Conservation (phyloP, 2,888 invertebrate genomes). For the Apodemia hepburni region DNA sequence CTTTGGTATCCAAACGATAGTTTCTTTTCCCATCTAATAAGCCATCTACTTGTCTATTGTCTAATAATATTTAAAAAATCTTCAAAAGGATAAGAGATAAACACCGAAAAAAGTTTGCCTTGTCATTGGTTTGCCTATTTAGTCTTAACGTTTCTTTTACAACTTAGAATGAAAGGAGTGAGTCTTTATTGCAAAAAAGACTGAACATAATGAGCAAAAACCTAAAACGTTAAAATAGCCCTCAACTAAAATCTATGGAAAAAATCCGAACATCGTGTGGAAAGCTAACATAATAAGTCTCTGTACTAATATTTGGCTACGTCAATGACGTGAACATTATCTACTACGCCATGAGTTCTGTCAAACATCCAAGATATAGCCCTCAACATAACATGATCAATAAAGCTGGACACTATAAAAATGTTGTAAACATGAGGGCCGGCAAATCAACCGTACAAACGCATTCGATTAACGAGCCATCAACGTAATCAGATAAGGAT, state of each 20-base stretch:
- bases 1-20: too few species aligned
- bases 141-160: too few species aligned
- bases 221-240: too few species aligned
- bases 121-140: too few species aligned
- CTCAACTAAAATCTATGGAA: not conserved
- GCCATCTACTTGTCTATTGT: too few species aligned
- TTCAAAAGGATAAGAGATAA: too few species aligned
- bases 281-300: slow-evolving; percentile 7
- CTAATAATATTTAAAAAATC: too few species aligned
- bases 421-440: slow-evolving; percentile 21
- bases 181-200: too few species aligned
- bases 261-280: not conserved
- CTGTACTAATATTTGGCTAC: not conserved
- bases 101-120: too few species aligned
- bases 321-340: slow-evolving; percentile 1
- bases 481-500: slow-evolving; percentile 60
- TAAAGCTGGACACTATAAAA: slow-evolving; percentile 17
- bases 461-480: slow-evolving; percentile 70
- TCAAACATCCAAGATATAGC: slow-evolving; percentile 6
- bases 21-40: too few species aligned
- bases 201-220: too few species aligned
- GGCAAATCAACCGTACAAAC: slow-evolving; percentile 39
- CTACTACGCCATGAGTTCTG: slow-evolving; percentile 8
- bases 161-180: too few species aligned
- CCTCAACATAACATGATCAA: slow-evolving; percentile 8